These are phyloP conservation scores for Petroica traversi DNA, from an alignment of 2,113 vertebrate species.

Conservation along the genomic window DNA sequence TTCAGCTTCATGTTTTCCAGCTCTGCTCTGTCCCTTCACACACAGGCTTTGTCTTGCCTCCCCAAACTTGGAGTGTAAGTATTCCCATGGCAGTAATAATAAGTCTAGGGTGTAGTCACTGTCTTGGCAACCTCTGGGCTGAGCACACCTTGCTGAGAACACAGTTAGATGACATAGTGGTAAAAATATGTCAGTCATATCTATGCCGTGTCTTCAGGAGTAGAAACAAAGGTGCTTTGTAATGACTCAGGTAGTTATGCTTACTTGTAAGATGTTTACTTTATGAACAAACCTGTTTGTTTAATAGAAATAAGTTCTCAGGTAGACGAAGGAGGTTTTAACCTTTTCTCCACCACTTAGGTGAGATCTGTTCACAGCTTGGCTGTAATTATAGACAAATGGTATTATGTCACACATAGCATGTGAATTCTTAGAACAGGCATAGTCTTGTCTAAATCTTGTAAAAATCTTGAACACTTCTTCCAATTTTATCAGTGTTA, in stretches of 20 bases:
- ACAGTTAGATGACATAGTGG: neutral
- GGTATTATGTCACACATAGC: neutral
- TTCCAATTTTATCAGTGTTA: neutral
- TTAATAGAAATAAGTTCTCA: neutral
- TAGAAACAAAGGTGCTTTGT: neutral
- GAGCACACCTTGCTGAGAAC: neutral
- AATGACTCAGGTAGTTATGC: neutral
- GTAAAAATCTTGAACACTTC: neutral
- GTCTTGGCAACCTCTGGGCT: neutral
- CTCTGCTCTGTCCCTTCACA: neutral
- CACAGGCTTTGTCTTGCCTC: neutral
- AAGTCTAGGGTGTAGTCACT: neutral
- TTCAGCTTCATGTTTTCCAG: neutral
- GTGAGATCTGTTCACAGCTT: neutral
- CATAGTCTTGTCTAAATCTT: neutral
- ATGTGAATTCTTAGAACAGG: neutral
- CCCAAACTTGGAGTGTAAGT: neutral
- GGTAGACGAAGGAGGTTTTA: neutral
- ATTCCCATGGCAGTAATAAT: neutral
- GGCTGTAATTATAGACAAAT: neutral
- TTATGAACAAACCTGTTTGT: neutral
- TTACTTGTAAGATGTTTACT: neutral
- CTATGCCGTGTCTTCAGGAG: neutral
- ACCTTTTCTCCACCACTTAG: neutral
- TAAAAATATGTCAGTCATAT: neutral